These are phyloP conservation scores for Carpatolechia fugitivella DNA, from an alignment of 2,888 invertebrate species.

Conservation along the genomic window DNA sequence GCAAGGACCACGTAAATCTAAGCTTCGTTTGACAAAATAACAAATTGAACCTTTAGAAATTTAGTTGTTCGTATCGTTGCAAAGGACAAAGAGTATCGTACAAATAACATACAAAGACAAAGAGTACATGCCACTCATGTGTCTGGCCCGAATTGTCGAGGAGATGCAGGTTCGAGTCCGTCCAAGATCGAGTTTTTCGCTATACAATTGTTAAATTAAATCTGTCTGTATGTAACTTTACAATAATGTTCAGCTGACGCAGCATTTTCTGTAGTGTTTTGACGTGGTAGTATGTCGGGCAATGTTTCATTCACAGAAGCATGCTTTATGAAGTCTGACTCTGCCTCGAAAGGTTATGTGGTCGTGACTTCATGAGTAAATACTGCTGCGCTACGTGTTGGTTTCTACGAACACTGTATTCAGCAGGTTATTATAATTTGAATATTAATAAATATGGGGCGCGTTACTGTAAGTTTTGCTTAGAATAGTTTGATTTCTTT, in stretches of 20 bases:
- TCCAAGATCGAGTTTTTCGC: too few species aligned
- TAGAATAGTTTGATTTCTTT: too few species aligned
- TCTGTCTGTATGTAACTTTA: background rate
- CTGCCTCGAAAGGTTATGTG: conserved; percentile 23
- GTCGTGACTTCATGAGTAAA: background rate
- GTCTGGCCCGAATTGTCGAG: too few species aligned
- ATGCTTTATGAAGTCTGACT: conserved; percentile 52
- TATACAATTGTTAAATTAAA: too few species aligned
- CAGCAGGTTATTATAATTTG: too few species aligned
- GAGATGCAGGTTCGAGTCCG: too few species aligned
- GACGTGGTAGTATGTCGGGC: conserved; percentile 10
- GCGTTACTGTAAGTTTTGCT: too few species aligned
- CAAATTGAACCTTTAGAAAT: background rate
- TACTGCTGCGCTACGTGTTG: background rate
- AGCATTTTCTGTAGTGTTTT: background rate
- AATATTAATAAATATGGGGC: too few species aligned
- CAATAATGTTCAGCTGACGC: background rate
- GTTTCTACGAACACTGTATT: background rate
- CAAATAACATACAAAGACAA: too few species aligned
- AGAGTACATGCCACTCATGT: too few species aligned
- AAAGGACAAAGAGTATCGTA: too few species aligned
- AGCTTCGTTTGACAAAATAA: background rate
- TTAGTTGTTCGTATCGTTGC: too few species aligned
- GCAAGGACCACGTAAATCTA: background rate
- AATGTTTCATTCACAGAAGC: conserved; percentile 51